Conservation (phyloP, 1,140 invertebrate species). For the Lasaia peninsularis region DNA sequence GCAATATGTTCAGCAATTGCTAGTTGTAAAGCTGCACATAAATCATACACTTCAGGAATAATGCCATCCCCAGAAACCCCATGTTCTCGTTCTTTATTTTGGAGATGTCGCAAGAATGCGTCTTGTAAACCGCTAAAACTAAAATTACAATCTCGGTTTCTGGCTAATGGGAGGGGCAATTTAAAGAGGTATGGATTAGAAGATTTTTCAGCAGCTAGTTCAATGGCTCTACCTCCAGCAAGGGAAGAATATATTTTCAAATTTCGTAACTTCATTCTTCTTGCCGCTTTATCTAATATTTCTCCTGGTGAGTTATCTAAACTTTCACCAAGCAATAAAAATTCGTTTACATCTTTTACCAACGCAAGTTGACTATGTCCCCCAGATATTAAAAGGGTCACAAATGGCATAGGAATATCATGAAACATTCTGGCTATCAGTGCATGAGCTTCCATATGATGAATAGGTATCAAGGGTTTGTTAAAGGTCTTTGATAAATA, state of each 20-base stretch:
- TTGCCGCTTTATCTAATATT: conserved; percentile 92
- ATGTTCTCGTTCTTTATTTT: conserved; percentile 53
- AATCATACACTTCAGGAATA: conserved; percentile 87
- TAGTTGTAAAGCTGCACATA: conserved; percentile 92
- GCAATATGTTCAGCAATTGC: conserved; percentile 88
- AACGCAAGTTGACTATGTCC: conserved; percentile 93
- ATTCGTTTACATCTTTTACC: conserved; percentile 86
- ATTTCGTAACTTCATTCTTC: conserved; percentile 90
- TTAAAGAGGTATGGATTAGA: conserved; percentile 81
- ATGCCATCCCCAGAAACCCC: conserved; percentile 80
- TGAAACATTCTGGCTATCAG: conserved; percentile 86
- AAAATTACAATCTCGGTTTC: conserved; percentile 72
- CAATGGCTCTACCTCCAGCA: conserved; percentile 91
- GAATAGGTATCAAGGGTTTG: conserved; percentile 95
- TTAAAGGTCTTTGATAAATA: conserved; percentile 82
- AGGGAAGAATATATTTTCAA: conserved; percentile 84
- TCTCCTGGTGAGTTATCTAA: conserved; percentile 95
- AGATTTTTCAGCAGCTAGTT: conserved; percentile 86
- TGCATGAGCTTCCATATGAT: conserved; percentile 99
- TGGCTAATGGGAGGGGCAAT: conserved; percentile 80
- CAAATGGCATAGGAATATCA: conserved; percentile 90
- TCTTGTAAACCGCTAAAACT: conserved; percentile 68
- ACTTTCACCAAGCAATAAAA: conserved; percentile 87
- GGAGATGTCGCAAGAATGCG: conserved; percentile 42
- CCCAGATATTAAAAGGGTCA: conserved; percentile 93